Evolutionary conservation across 2,888 invertebrate genomes (phyloP).

Genomic region (Calameuta filiformis): DNA sequence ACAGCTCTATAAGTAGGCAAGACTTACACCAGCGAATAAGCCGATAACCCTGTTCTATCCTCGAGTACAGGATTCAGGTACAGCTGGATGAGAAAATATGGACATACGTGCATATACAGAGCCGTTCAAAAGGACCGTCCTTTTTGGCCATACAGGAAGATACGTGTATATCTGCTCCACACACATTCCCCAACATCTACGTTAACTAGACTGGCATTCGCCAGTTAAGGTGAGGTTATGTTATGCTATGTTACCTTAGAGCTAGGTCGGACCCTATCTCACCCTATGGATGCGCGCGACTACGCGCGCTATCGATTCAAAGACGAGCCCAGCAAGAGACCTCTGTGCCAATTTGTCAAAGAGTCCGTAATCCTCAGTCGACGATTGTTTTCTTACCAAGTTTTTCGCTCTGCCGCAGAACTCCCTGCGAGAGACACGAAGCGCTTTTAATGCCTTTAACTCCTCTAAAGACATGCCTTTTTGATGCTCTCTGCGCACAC

Average conservation of each 20-base stretch:
- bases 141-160: conserved; percentile 32
- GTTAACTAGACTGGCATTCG: not conserved
- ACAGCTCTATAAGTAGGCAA: conserved; percentile 30
- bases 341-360: conserved; percentile 45
- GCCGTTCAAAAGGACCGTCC: conserved; percentile 27
- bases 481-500: not conserved
- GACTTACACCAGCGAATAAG: conserved; percentile 17
- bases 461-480: not conserved
- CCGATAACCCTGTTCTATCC: not conserved
- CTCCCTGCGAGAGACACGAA: not conserved
- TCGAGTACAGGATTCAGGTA: not conserved
- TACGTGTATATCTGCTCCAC: conserved; percentile 22
- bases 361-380: not conserved
- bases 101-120: not conserved
- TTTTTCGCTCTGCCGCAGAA: not conserved
- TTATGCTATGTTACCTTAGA: not conserved
- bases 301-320: conserved; percentile 50
- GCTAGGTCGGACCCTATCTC: conserved; percentile 10
- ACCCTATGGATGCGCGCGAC: conserved; percentile 50
- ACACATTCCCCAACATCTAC: conserved; percentile 19
- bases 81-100: not conserved
- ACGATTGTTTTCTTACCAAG: not conserved
- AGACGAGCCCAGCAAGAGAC: conserved; percentile 31
- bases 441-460: not conserved
- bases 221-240: not conserved